A percentile compares a stretch with the other conserved stretches of the same genome.
These are phyloP conservation scores for Odontamblyopus rebecca DNA, from an alignment of 2,797 vertebrate species.

Conservation along the genomic window DNA sequence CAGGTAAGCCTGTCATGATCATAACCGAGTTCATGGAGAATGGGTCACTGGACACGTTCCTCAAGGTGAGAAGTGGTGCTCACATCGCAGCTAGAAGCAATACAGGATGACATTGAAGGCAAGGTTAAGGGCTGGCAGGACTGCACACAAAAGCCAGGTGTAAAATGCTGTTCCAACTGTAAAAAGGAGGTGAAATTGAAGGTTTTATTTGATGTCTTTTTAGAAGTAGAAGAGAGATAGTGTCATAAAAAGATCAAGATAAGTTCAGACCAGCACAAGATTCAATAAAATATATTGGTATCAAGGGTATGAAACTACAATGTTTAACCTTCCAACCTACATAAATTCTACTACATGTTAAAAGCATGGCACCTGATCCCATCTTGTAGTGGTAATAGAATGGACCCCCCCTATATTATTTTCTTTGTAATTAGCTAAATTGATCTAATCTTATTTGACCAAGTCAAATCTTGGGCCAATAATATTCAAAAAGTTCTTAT, in stretches of 20 bases:
- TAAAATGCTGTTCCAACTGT: conserved; percentile 31
- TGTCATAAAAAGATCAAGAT: conserved; percentile 14
- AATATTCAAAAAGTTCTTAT: neutral
- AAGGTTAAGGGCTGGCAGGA: conserved; percentile 14
- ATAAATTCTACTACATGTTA: conserved; percentile 6
- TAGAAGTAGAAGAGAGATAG: conserved; percentile 2
- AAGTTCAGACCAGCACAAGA: neutral
- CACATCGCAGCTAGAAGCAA: conserved; percentile 19
- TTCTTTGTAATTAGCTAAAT: neutral
- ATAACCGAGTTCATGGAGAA: conserved; percentile 85
- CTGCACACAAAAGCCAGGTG: conserved; percentile 24
- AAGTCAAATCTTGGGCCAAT: neutral
- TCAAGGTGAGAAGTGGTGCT: conserved; percentile 73
- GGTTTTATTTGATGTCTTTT: conserved; percentile 14
- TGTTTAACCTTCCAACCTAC: conserved; percentile 20
- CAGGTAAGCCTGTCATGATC: conserved; percentile 83
- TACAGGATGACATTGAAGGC: conserved; percentile 4
- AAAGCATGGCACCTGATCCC: neutral
- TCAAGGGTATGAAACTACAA: neutral
- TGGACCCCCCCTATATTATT: neutral
- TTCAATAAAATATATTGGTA: neutral
- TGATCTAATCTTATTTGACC: neutral
- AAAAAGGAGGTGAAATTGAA: conserved; percentile 15
- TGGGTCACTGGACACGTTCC: conserved; percentile 80
- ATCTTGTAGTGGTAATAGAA: neutral